phyloP scores from a whole-genome alignment of 2,113 vertebrate genomes.

The Melanerpes aurifrons region DNA sequence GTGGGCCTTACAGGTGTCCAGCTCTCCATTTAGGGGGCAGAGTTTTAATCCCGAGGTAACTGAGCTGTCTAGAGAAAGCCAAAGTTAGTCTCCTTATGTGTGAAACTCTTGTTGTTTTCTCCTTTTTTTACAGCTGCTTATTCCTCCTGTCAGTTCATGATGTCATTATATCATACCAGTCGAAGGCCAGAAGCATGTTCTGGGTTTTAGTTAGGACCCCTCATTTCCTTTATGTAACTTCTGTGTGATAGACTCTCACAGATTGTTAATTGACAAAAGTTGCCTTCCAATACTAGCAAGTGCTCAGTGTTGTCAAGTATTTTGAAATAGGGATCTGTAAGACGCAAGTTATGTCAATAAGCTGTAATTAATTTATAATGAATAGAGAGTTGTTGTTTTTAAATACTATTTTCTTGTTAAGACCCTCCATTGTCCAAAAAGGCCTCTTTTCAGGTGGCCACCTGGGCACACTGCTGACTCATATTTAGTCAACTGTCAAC shows the following conservation, averaged over 20 bases:
- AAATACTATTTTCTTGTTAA: no score
- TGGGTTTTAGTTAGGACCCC: neutral
- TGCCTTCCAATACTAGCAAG: accelerated
- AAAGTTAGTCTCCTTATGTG: accelerated
- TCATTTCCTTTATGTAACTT: neutral
- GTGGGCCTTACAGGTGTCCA: accelerated
- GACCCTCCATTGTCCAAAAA: neutral
- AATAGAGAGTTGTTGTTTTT: no score
- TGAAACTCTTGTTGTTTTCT: neutral
- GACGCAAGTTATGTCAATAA: accelerated
- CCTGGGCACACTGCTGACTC: no score
- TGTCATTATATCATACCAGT: accelerated
- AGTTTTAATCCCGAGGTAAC: neutral
- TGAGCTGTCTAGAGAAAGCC: neutral
- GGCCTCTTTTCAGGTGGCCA: neutral
- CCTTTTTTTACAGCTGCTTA: neutral
- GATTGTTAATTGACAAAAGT: neutral
- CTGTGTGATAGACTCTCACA: neutral
- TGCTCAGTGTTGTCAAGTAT: no score
- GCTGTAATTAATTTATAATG: neutral
- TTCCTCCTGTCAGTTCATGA: accelerated
- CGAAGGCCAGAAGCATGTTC: neutral
- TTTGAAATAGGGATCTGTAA: neutral
- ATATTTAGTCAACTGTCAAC: no score
- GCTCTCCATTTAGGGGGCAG: accelerated